These are phyloP conservation scores for Marisa cornuarietis DNA, from an alignment of 1,140 invertebrate species.

Conservation along the genomic window DNA sequence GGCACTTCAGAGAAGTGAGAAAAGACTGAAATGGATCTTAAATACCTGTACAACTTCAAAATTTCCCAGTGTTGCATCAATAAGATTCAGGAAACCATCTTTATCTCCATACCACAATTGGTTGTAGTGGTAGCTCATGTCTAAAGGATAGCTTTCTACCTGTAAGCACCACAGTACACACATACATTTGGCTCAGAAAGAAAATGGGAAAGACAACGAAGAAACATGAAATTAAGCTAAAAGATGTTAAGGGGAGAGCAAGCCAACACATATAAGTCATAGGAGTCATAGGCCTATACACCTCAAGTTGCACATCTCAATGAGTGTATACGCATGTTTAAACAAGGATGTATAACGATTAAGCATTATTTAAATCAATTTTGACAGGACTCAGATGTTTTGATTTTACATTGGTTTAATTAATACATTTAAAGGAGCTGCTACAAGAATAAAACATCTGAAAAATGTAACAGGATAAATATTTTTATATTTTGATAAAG, in stretches of 20 bases:
- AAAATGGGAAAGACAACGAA: not conserved
- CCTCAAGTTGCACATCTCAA: too few species aligned
- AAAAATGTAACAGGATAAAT: too few species aligned
- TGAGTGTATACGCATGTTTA: too few species aligned
- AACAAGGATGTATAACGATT: too few species aligned
- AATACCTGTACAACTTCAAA: conserved; percentile 60
- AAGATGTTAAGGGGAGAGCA: not conserved
- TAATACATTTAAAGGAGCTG: too few species aligned
- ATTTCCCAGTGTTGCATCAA: conserved; percentile 53
- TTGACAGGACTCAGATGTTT: too few species aligned
- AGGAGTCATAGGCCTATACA: not conserved
- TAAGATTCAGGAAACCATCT: conserved; percentile 55
- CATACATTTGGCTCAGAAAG: not conserved
- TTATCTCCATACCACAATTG: conserved; percentile 63
- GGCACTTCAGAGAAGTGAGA: too few species aligned
- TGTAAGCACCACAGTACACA: conserved; percentile 24
- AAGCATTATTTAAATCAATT: too few species aligned
- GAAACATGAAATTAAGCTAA: conserved; percentile 11
- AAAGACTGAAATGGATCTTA: not conserved
- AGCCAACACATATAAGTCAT: not conserved
- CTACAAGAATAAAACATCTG: too few species aligned
- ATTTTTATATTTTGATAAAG: too few species aligned
- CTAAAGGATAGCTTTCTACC: conserved; percentile 57
- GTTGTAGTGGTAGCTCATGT: conserved; percentile 51
- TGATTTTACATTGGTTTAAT: too few species aligned